Evolutionary conservation across 2,797 vertebrate genomes (phyloP).

Genomic region (Hirundo rustica): DNA sequence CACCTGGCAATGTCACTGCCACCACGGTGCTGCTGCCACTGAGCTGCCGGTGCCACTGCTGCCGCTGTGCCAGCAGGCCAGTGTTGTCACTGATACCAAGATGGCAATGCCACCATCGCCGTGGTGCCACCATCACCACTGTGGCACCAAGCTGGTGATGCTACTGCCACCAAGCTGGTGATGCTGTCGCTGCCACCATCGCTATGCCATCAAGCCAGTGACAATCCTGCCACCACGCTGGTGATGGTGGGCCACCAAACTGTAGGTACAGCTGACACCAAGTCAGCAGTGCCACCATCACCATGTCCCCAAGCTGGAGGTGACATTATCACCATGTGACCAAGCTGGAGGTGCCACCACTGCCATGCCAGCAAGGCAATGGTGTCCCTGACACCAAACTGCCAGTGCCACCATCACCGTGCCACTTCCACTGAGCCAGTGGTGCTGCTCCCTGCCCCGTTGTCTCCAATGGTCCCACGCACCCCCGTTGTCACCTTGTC

Average conservation of each 20-base stretch:
- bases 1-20: not conserved
- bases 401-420: not conserved
- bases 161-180: not conserved
- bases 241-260: not conserved
- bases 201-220: not conserved
- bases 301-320: not conserved
- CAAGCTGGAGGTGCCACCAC: not conserved
- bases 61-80: not conserved
- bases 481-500: not conserved
- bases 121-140: not conserved
- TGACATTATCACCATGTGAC: not conserved
- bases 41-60: not conserved
- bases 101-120: not conserved
- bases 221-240: not conserved
- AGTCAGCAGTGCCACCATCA: too few relatives aligned
- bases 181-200: not conserved
- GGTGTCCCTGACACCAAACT: not conserved
- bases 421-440: not conserved
- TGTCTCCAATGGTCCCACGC: fast-evolving
- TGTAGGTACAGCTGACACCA: not conserved
- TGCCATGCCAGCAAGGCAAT: not conserved
- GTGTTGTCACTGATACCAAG: not conserved
- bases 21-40: not conserved
- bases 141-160: not conserved
- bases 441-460: fast-evolving